Percentiles rank a stretch among this genome's conserved stretches.
Conservation (phyloP, 2,797 vertebrate genomes). For the Euphonia xanthogaster region DNA sequence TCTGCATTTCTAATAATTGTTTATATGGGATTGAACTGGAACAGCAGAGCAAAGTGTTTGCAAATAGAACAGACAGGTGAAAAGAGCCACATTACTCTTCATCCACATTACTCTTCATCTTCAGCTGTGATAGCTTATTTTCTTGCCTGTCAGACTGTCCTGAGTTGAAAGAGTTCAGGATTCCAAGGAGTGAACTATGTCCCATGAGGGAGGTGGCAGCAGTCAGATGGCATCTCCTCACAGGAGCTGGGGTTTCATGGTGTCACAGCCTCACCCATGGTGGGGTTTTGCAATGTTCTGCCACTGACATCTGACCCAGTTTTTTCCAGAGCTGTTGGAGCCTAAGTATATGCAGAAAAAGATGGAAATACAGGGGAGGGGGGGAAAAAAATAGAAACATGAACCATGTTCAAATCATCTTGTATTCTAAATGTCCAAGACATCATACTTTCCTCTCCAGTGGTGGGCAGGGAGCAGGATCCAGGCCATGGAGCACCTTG, state of each 20-base stretch:
- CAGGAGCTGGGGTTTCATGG: neutral
- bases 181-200: neutral
- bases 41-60: neutral
- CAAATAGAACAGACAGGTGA: neutral
- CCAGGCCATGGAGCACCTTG: neutral
- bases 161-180: neutral
- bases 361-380: neutral
- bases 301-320: neutral
- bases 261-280: neutral
- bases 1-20: constrained; percentile 43
- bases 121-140: neutral
- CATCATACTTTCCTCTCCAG: neutral
- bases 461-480: neutral
- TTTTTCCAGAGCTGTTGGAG: neutral
- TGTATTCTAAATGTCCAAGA: neutral
- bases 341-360: neutral
- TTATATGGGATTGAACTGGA: constrained; percentile 1
- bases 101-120: neutral
- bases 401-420: neutral
- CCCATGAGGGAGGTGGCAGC: neutral
- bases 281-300: neutral
- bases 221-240: neutral
- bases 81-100: neutral
- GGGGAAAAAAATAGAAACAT: neutral
- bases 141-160: neutral